Conservation (phyloP, 2,113 vertebrate species). For the Sitta europaea region DNA sequence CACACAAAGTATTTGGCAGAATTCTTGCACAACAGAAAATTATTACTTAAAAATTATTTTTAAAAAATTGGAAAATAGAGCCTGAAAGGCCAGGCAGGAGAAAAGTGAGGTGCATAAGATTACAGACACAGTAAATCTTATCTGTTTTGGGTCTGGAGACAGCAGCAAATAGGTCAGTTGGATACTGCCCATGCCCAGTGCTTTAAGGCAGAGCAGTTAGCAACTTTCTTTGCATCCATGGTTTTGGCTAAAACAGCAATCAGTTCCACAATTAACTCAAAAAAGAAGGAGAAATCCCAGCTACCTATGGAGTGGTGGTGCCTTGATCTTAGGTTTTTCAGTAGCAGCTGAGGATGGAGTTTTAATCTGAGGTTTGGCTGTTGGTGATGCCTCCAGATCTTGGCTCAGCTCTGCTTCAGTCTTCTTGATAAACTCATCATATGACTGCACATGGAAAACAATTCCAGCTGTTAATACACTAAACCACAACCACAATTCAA, state of each 20-base stretch:
- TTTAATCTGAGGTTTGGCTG: conserved; percentile 81
- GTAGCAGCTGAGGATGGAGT: conserved; percentile 68
- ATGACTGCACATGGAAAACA: conserved; percentile 75
- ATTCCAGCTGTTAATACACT: background rate
- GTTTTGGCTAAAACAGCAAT: background rate
- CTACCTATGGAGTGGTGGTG: conserved; percentile 80
- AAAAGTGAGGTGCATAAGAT: background rate
- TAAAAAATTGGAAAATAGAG: background rate
- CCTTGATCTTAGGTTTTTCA: conserved; percentile 79
- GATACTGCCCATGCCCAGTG: background rate
- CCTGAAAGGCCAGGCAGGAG: background rate
- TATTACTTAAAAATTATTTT: background rate
- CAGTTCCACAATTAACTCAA: background rate
- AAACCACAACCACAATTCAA: background rate
- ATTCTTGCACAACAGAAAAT: background rate
- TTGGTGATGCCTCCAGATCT: conserved; percentile 75
- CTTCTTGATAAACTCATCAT: conserved; percentile 94
- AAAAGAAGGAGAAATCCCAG: background rate
- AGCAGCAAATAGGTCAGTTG: background rate
- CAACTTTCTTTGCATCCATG: background rate
- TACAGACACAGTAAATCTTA: background rate
- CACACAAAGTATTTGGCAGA: background rate
- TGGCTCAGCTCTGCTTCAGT: conserved; percentile 89
- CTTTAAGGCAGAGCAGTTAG: background rate
- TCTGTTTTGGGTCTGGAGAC: background rate